These are phyloP conservation scores for Hydroisotoma schaefferi DNA, from an alignment of 2,888 invertebrate species.

Conservation along the genomic window DNA sequence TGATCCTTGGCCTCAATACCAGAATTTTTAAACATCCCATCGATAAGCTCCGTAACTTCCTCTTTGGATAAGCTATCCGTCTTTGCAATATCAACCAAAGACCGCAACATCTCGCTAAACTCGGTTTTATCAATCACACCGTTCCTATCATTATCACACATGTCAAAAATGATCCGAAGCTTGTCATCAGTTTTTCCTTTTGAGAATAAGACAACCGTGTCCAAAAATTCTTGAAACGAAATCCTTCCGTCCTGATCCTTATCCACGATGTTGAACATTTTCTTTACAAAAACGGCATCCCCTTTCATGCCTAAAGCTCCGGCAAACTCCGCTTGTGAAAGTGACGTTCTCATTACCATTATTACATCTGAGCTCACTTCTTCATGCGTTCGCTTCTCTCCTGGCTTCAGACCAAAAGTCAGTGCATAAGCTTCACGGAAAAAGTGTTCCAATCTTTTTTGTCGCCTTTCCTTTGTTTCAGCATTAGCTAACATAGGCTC, in stretches of 20 bases:
- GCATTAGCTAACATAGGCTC: conserved; percentile 86
- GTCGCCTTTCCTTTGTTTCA: conserved; percentile 89
- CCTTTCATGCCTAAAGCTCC: conserved; percentile 92
- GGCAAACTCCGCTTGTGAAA: conserved; percentile 89
- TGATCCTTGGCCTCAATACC: conserved; percentile 86
- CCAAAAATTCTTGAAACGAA: conserved; percentile 86
- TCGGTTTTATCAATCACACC: conserved; percentile 92
- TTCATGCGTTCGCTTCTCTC: conserved; percentile 72
- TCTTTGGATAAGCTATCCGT: conserved; percentile 86
- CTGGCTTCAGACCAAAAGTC: conserved; percentile 83
- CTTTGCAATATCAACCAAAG: conserved; percentile 86
- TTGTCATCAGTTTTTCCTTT: conserved; percentile 91
- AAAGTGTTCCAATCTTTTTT: conserved; percentile 86
- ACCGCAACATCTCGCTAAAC: conserved; percentile 87
- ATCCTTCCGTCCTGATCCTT: conserved; percentile 90
- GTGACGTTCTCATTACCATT: conserved; percentile 86
- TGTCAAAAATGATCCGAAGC: conserved; percentile 88
- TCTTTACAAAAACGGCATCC: conserved; percentile 89
- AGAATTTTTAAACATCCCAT: conserved; percentile 91
- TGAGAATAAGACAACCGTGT: conserved; percentile 87
- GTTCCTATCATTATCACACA: conserved; percentile 94
- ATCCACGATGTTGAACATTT: conserved; percentile 97
- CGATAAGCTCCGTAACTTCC: conserved; percentile 79
- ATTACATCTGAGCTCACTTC: conserved; percentile 63
- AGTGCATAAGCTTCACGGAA: conserved; percentile 93